Evolutionary conservation across 1,140 invertebrate species (phyloP), one percentile per base, ranked within the genome.

Genomic region (Cheumatopsyche charites): DNA sequence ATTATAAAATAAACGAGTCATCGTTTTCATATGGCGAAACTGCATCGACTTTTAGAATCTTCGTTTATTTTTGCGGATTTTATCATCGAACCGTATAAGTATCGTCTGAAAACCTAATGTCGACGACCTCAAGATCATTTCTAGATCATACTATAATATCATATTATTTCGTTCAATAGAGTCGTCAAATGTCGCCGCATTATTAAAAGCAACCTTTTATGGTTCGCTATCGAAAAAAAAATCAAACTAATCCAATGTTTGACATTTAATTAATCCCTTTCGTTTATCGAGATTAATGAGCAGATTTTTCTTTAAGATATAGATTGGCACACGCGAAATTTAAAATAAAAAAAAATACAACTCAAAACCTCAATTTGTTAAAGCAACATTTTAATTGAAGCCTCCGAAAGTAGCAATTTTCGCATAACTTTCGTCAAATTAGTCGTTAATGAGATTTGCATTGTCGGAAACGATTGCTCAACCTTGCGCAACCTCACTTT

Each of bases 261-360:
- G 47, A 17, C 47, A 52, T 52, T 52, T 52, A 52, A 52, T 52
- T 52, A 52, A 52, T 52, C 47, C 47, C 47, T 52, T 52, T 52
- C 19, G 47, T 17, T 52, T 17, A 19, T 52, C 15, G 15, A 52
- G 47, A 52, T 52, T 52, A 52, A 52, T 47, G 45, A 2, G 45
- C 13, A 4, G 45, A 47, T 52, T 17, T 13, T 52, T n/a, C n/a
- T n/a, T n/a, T n/a, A 3, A 9, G 9, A 36, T 36, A 3, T 4
- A 36, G 29, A 36, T 36, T 36, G 29, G 29, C 29, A 36, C 29
- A 36, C 29, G 29, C 29, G 29, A 36, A 36, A 36, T 4, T 36
- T 9, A 9, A 36, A 9, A 36, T 36, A 36, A 36, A 36, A 36
- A 36, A 36, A 9, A 4, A n/a, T n/a, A n/a, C n/a, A n/a, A n/a